These are phyloP conservation scores for Stictonetta naevosa DNA, from an alignment of 2,113 vertebrate species.

Conservation along the genomic window DNA sequence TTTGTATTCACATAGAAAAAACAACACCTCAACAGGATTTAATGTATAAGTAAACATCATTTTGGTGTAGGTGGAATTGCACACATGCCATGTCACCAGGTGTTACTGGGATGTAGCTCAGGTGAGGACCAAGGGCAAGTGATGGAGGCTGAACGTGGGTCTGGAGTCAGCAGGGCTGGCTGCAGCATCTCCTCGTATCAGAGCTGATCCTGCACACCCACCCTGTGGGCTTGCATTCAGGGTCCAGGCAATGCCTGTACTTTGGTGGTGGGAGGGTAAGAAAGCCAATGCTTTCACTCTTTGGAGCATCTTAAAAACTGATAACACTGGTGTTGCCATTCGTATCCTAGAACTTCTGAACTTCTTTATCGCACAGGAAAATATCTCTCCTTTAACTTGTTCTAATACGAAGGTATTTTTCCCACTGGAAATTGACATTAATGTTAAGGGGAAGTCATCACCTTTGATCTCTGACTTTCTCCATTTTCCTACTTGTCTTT, in stretches of 20 bases:
- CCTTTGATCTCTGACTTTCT: neutral
- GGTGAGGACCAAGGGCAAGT: neutral
- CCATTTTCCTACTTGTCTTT: neutral
- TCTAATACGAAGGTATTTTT: neutral
- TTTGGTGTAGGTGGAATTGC: neutral
- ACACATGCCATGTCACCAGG: accelerated
- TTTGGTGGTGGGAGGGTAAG: neutral
- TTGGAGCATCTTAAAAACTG: neutral
- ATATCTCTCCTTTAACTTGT: neutral
- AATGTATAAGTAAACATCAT: neutral
- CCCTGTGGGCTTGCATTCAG: too few relatives aligned
- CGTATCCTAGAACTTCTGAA: neutral
- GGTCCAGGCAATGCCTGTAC: neutral
- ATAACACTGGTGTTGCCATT: neutral
- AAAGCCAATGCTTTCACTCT: neutral
- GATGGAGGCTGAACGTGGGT: accelerated
- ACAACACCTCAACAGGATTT: neutral
- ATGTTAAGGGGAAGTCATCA: neutral
- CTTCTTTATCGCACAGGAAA: neutral
- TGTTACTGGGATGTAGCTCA: too few relatives aligned
- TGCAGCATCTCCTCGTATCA: accelerated
- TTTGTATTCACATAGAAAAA: neutral
- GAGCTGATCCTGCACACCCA: neutral
- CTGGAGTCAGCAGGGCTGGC: neutral
- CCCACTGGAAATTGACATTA: neutral